phyloP scores from a whole-genome alignment of 2,888 invertebrate species.

The Cephus rjabovi region DNA sequence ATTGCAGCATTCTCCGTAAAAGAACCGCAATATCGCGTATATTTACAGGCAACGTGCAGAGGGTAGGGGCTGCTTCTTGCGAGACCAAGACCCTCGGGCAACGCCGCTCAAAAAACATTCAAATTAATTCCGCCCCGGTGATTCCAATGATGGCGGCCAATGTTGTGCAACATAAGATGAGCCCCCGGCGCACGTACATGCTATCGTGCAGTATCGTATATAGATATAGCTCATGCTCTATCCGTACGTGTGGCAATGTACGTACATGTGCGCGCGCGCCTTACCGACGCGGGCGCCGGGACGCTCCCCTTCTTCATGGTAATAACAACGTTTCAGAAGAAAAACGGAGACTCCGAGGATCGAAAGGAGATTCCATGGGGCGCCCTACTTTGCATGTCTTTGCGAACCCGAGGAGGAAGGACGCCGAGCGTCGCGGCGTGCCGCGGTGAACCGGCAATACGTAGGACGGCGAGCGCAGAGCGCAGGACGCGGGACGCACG shows the following conservation, averaged over 20 bases:
- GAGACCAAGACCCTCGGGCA: slow-evolving; percentile 53
- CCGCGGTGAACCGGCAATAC: slow-evolving; percentile 22
- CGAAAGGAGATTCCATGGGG: slow-evolving; percentile 14
- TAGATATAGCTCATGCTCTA: neutral
- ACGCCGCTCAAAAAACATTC: slow-evolving; percentile 59
- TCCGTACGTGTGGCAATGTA: neutral
- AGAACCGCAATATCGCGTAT: slow-evolving; percentile 50
- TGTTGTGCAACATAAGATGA: slow-evolving; percentile 57
- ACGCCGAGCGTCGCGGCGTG: slow-evolving; percentile 36
- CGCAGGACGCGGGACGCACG: slow-evolving; percentile 16
- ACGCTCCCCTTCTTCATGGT: slow-evolving; percentile 26
- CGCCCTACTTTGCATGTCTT: slow-evolving; percentile 48
- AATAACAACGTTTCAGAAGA: slow-evolving; percentile 41
- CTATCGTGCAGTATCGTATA: neutral
- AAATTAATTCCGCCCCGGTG: slow-evolving; percentile 60
- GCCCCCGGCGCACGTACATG: slow-evolving; percentile 2
- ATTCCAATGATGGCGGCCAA: slow-evolving; percentile 61
- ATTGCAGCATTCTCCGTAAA: slow-evolving; percentile 14
- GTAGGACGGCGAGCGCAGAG: slow-evolving; percentile 21
- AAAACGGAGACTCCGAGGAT: slow-evolving; percentile 15
- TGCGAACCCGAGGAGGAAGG: slow-evolving; percentile 30
- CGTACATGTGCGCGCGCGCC: slow-evolving; percentile 20
- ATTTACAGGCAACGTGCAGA: slow-evolving; percentile 47
- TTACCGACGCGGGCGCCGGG: slow-evolving; percentile 32
- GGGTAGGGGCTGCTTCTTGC: slow-evolving; percentile 40